Conservation (phyloP, 2,888 invertebrate genomes). For the Dryadula phaetusa region DNA sequence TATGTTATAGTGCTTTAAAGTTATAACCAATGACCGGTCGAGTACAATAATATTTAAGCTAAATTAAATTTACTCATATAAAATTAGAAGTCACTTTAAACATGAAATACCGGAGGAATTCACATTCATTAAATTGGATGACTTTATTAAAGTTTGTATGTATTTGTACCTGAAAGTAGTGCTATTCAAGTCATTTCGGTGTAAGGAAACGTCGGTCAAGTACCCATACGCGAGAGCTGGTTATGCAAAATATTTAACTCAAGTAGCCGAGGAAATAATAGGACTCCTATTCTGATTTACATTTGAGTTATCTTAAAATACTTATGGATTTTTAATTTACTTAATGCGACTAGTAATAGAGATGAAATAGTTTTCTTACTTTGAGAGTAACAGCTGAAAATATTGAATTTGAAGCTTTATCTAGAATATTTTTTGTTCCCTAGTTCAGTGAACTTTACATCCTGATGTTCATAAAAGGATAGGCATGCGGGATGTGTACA, state of each 20-base stretch:
- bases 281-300: slow-evolving; percentile 2
- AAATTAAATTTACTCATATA: too few relatives aligned
- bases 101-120: too few relatives aligned
- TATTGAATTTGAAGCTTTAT: neutral
- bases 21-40: too few relatives aligned
- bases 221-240: slow-evolving; percentile 26
- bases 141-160: too few relatives aligned
- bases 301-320: neutral
- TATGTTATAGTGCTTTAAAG: too few relatives aligned
- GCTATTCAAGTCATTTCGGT: neutral
- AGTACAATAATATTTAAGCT: too few relatives aligned
- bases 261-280: slow-evolving; percentile 26
- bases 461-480: neutral
- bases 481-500: neutral
- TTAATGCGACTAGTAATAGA: neutral
- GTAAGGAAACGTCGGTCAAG: slow-evolving; percentile 21
- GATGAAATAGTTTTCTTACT: neutral
- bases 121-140: too few relatives aligned
- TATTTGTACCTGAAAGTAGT: neutral
- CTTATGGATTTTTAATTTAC: too few relatives aligned
- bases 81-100: too few relatives aligned
- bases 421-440: neutral
- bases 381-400: too few relatives aligned
- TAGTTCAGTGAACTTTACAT: too few relatives aligned
- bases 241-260: slow-evolving; percentile 27